These are phyloP conservation scores for Hetaerina titia DNA, from an alignment of 2,888 invertebrate genomes.

Conservation along the genomic window DNA sequence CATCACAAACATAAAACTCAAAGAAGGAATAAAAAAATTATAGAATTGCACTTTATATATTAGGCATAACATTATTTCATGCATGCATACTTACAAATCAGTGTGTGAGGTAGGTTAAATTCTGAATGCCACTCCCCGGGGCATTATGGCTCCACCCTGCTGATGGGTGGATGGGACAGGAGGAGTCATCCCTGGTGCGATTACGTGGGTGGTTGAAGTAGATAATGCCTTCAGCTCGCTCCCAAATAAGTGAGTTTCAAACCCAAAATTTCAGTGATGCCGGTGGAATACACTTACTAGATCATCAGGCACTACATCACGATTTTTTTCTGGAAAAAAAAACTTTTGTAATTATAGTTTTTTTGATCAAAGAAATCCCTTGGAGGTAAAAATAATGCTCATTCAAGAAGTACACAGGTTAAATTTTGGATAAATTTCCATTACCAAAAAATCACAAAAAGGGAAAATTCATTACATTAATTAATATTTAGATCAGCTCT, in stretches of 20 bases:
- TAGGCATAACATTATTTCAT: no score
- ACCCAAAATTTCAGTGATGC: conserved; percentile 96
- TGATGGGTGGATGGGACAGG: conserved; percentile 57
- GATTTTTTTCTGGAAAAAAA: conserved; percentile 87
- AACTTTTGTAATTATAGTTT: no score
- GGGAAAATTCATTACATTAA: no score
- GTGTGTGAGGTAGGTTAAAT: conserved; percentile 94
- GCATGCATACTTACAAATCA: conserved; percentile 79
- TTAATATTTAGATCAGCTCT: no score
- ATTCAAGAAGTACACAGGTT: no score
- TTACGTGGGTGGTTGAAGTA: conserved; percentile 74
- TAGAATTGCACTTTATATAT: no score
- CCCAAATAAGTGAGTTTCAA: conserved; percentile 96
- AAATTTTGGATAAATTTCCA: no score
- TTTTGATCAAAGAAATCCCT: no score
- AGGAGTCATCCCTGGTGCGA: conserved; percentile 37
- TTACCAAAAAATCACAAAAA: no score
- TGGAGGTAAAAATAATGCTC: no score
- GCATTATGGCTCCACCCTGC: conserved; percentile 83
- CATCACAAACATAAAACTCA: no score
- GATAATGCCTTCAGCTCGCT: conserved; percentile 92
- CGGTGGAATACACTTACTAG: conserved; percentile 95
- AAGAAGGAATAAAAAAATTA: no score
- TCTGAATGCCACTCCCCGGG: conserved; percentile 89
- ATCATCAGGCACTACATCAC: conserved; percentile 95